Conservation (phyloP, 2,797 vertebrate genomes). For the Prionace glauca region DNA sequence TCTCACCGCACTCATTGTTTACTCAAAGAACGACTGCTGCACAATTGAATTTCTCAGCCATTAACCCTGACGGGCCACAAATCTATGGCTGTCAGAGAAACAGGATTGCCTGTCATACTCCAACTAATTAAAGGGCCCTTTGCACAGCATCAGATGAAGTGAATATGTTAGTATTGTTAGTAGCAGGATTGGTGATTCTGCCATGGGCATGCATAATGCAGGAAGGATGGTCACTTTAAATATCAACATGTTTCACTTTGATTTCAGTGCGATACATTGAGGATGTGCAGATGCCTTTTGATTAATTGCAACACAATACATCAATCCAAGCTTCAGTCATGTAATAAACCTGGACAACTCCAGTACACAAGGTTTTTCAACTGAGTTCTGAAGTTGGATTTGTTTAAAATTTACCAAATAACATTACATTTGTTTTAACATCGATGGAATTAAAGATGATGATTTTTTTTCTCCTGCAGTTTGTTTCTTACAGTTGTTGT, state of each 20-base stretch:
- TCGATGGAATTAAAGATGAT: background rate
- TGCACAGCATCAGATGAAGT: slow-evolving; percentile 25
- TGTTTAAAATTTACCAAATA: background rate
- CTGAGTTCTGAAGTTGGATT: background rate
- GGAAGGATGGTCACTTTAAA: background rate
- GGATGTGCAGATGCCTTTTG: background rate
- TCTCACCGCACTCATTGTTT: background rate
- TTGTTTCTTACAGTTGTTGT: background rate
- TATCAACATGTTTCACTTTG: background rate
- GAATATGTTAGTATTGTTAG: background rate
- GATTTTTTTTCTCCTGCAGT: background rate
- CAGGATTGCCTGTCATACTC: background rate
- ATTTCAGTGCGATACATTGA: background rate
- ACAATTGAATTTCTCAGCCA: background rate
- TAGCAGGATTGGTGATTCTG: background rate
- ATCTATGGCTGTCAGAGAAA: background rate
- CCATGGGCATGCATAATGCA: background rate
- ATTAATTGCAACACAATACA: background rate
- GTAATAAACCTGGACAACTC: background rate
- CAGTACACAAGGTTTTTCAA: background rate
- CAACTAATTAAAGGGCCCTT: background rate
- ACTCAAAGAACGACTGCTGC: background rate
- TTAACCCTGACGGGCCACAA: background rate
- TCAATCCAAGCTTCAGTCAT: background rate
- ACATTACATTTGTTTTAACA: background rate